Percentiles rank a stretch among this genome's conserved stretches.
Conservation (phyloP, 2,888 invertebrate species). For the Tricholauxania praeusta region DNA sequence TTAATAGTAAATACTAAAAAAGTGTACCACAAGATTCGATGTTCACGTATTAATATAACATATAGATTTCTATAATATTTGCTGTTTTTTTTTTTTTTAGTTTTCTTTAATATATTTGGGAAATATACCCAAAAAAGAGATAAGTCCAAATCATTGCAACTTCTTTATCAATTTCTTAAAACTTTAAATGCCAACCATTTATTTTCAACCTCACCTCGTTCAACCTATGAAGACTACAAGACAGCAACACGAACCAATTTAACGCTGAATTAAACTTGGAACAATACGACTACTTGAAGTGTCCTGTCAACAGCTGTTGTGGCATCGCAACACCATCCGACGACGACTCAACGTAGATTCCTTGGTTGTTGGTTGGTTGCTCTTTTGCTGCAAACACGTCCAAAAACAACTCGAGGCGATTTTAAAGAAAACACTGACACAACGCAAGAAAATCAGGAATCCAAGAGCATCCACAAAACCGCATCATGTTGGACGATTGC, state of each 20-base stretch:
- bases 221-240: no score
- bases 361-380: conserved; percentile 25
- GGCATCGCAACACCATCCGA: neutral
- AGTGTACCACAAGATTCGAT: no score
- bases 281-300: conserved; percentile 62
- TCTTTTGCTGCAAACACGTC: conserved; percentile 24
- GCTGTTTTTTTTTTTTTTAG: no score
- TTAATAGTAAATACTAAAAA: no score
- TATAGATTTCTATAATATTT: no score
- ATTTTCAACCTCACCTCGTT: no score
- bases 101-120: no score
- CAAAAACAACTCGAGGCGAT: conserved; percentile 41
- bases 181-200: no score
- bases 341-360: neutral
- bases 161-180: no score
- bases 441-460: neutral
- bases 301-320: conserved; percentile 60
- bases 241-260: conserved; percentile 62
- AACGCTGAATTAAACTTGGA: conserved; percentile 64
- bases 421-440: conserved; percentile 41
- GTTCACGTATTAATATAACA: no score
- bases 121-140: no score
- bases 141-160: no score
- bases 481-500: neutral
- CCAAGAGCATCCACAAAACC: neutral